These are phyloP conservation scores for Limulus polyphemus DNA, from an alignment of 2,888 invertebrate species.

Conservation along the genomic window DNA sequence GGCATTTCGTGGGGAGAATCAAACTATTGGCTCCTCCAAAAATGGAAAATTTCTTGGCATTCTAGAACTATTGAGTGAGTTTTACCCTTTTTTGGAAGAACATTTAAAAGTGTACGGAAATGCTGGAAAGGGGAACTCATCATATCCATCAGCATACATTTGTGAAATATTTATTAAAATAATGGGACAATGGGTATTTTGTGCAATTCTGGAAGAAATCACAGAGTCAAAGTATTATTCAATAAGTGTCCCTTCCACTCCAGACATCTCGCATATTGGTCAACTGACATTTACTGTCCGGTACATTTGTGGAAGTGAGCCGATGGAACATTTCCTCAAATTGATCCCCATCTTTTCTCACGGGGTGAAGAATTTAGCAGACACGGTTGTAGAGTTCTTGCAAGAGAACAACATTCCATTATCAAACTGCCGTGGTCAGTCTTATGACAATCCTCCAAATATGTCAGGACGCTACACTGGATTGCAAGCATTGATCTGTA, in stretches of 20 bases:
- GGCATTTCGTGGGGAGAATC: slow-evolving; percentile 29
- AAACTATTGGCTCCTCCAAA: slow-evolving; percentile 26
- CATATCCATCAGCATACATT: slow-evolving; percentile 30
- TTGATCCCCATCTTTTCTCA: slow-evolving; percentile 1
- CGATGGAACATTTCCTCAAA: slow-evolving; percentile 4
- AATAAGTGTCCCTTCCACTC: slow-evolving; percentile 27
- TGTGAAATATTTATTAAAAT: slow-evolving; percentile 32
- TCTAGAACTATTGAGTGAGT: slow-evolving; percentile 31
- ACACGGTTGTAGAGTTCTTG: background rate
- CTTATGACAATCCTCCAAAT: background rate
- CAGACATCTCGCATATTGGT: slow-evolving; percentile 28
- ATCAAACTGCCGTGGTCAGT: background rate
- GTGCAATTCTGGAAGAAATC: slow-evolving; percentile 29
- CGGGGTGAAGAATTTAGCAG: background rate
- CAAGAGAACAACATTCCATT: no score
- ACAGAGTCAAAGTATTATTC: slow-evolving; percentile 26
- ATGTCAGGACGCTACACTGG: background rate
- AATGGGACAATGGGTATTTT: slow-evolving; percentile 29
- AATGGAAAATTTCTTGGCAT: slow-evolving; percentile 29
- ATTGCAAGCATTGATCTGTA: background rate
- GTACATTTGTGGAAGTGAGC: slow-evolving; percentile 25
- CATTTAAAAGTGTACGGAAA: slow-evolving; percentile 30
- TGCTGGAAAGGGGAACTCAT: slow-evolving; percentile 27
- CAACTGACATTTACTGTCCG: slow-evolving; percentile 31
- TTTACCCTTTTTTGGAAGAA: slow-evolving; percentile 30